Conservation (phyloP, 2,113 vertebrate species). For the Pollachius pollachius region DNA sequence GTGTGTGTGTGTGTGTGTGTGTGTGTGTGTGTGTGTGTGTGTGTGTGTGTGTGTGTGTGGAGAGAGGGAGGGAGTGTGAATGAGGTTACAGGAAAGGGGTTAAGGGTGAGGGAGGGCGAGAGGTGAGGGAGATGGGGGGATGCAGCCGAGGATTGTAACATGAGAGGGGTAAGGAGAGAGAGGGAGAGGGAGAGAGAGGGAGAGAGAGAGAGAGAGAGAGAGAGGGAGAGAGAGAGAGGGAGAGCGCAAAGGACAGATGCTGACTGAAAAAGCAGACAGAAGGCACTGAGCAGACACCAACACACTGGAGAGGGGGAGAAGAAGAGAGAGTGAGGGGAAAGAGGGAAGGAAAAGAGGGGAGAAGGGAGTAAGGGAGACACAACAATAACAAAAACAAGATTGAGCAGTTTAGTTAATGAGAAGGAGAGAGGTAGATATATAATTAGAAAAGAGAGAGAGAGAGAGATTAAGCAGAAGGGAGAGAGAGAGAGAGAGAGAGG, state of each 20-base stretch:
- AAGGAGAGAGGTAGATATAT: background rate
- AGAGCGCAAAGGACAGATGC: constrained; percentile 33
- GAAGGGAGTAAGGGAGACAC: too few species aligned
- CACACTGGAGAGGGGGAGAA: background rate
- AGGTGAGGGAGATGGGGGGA: background rate
- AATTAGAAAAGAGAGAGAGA: too few species aligned
- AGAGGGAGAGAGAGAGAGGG: constrained; percentile 1
- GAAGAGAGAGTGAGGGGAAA: too few species aligned
- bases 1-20: too few species aligned
- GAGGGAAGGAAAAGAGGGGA: too few species aligned
- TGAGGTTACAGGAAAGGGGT: constrained; percentile 22
- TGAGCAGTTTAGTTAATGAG: too few species aligned
- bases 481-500: constrained; percentile 8
- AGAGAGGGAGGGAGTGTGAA: constrained; percentile 42
- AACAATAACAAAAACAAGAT: too few species aligned
- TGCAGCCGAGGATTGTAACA: constrained; percentile 24
- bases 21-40: too few species aligned
- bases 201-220: constrained; percentile 38
- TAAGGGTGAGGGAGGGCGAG: background rate
- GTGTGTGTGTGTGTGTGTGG: background rate
- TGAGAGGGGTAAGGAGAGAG: constrained; percentile 57
- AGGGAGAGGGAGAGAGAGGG: constrained; percentile 55
- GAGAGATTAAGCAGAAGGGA: background rate
- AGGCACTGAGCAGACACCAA: background rate
- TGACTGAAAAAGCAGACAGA: background rate